phyloP scores from a whole-genome alignment of 1,140 invertebrate genomes.

The Eubasilissa regina region DNA sequence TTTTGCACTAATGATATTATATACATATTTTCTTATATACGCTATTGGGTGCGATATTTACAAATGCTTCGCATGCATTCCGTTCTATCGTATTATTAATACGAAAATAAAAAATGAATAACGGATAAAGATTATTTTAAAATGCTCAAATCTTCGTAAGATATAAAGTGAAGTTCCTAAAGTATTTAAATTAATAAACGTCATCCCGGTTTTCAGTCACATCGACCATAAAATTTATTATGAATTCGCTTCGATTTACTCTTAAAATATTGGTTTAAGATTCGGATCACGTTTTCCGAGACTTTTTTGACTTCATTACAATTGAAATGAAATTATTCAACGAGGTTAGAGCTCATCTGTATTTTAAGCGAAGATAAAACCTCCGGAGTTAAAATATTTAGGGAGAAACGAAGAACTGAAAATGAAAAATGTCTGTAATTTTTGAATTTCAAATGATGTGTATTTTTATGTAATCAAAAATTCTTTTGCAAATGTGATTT shows the following conservation, averaged over 20 bases:
- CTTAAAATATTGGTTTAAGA: neutral
- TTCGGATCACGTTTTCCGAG: constrained; percentile 5
- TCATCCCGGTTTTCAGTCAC: neutral
- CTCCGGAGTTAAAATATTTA: neutral
- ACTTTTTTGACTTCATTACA: constrained; percentile 9
- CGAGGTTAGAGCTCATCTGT: constrained; percentile 1
- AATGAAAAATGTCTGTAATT: neutral
- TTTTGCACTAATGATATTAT: no score
- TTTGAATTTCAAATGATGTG: no score
- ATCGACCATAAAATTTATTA: neutral
- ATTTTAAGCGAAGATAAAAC: neutral
- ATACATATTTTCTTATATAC: no score
- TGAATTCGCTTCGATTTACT: neutral
- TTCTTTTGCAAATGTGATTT: no score
- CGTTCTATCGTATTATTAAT: no score
- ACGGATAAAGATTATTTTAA: no score
- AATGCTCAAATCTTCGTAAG: no score
- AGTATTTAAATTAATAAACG: neutral
- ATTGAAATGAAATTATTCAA: constrained; percentile 10
- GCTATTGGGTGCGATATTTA: no score
- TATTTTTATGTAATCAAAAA: no score
- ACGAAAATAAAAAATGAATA: no score
- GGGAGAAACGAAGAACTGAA: constrained; percentile 1
- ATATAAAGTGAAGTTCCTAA: no score
- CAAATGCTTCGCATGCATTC: no score